Conservation (phyloP, 2,797 vertebrate species). For the Menidia menidia region DNA sequence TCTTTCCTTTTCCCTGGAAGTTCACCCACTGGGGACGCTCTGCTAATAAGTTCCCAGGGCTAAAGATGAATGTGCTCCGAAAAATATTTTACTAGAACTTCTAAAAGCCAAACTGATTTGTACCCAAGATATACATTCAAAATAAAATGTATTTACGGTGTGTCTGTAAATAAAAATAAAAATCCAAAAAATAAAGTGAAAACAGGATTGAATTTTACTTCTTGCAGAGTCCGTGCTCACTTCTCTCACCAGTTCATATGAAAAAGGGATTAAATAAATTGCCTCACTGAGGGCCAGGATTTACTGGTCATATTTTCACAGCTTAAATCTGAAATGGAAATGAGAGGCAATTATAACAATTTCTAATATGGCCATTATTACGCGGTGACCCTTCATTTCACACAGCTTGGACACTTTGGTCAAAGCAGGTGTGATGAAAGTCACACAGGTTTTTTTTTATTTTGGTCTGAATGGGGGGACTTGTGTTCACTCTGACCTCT, state of each 20-base stretch:
- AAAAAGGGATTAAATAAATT: conserved; percentile 64
- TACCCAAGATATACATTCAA: conserved; percentile 5
- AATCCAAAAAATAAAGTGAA: conserved; percentile 26
- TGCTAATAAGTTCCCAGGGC: conserved; percentile 77
- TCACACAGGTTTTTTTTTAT: conserved; percentile 68
- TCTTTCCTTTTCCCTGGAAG: conserved; percentile 57
- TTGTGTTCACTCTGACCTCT: conserved; percentile 79
- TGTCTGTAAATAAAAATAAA: conserved; percentile 30
- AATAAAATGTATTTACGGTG: conserved; percentile 11
- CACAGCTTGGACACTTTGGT: conserved; percentile 60
- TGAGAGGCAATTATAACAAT: conserved; percentile 64
- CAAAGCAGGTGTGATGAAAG: conserved; percentile 67
- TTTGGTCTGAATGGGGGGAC: conserved; percentile 71
- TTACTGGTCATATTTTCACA: conserved; percentile 57
- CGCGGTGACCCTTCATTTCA: conserved; percentile 66
- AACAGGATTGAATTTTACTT: conserved; percentile 17
- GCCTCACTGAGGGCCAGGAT: conserved; percentile 29
- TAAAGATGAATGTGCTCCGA: conserved; percentile 52
- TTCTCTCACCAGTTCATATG: conserved; percentile 48
- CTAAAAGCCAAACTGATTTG: conserved; percentile 30
- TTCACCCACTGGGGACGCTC: conserved; percentile 63
- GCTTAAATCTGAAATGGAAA: conserved; percentile 73
- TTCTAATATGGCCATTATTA: conserved; percentile 71
- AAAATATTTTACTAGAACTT: conserved; percentile 25
- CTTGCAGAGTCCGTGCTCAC: conserved; percentile 20